Evolutionary conservation across 2,888 invertebrate species (phyloP), one percentile per base, ranked within the genome.

Genomic region (Agelastica alni): DNA sequence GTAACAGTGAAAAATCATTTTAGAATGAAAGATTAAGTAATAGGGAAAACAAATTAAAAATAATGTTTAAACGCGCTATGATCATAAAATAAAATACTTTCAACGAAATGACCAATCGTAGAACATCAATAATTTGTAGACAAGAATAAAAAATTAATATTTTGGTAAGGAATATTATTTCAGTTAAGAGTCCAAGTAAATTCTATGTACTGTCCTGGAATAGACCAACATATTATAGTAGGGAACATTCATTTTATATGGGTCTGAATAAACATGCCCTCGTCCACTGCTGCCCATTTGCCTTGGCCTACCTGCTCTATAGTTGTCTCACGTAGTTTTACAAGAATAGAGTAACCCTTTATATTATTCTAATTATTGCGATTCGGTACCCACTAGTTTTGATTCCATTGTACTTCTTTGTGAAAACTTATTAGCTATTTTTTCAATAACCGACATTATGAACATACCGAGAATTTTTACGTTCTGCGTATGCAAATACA

Each of bases 311-410:
- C 65, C 65, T 65, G 65, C 12, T 53, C 52, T 39, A 13, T 17
- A 53, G 41, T 52, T 53, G 62, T 56, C 58, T 69, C 69, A 69
- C 65, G 70, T 68, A 61, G 70, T 64, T 68, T 49, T 65, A 64
- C 54, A 64, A 70, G 69, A 71, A 72, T 69, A 69, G 67, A 63
- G 56, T 43, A 56, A 57, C 45, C 53, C 53, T 57, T 57, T 41
- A 34, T 56, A 48, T 32, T 53, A 53, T 53, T 53, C 48, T 57
- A 44, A 53, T 57, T 51, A 53, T 49, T 41, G 49, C 44, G 44
- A 53, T 36, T 48, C 45, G 31, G 43, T 43, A 44, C 37, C 32
- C 39, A 44, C 42, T 49, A 44, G 31, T 26, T 13, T 5, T 34
- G 45, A 31, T 30, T 44, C 51, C 43, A 48, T 53, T 52, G 52